Conservation (phyloP, 1,140 invertebrate species). For the Neuroterus valhalla region DNA sequence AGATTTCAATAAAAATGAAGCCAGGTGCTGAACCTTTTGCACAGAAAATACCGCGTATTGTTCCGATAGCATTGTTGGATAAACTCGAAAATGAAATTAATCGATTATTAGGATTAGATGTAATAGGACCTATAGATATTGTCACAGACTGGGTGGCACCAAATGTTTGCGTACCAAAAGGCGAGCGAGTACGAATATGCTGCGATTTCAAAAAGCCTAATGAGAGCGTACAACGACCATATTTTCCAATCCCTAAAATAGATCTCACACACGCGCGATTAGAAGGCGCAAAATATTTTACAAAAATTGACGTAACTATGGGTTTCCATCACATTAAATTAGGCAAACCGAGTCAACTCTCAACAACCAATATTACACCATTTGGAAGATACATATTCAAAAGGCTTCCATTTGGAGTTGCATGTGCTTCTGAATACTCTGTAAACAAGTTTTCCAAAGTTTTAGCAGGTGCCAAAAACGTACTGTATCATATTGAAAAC, state of each 20-base stretch:
- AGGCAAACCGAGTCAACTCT: conserved; percentile 49
- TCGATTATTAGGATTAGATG: conserved; percentile 5
- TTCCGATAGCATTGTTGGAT: too few relatives aligned
- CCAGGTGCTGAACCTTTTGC: conserved; percentile 44
- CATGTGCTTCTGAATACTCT: conserved; percentile 54
- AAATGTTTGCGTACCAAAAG: conserved; percentile 33
- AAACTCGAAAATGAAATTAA: conserved; percentile 55
- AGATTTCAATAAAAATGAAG: conserved; percentile 22
- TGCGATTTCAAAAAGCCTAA: conserved; percentile 41
- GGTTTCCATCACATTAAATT: conserved; percentile 42
- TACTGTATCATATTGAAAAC: conserved; percentile 59
- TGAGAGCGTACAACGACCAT: conserved; percentile 29
- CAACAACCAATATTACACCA: conserved; percentile 65
- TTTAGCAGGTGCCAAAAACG: conserved; percentile 47
- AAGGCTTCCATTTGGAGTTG: conserved; percentile 55
- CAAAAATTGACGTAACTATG: conserved; percentile 48
- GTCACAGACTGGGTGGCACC: conserved; percentile 33
- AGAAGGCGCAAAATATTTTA: conserved; percentile 54
- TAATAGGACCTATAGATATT: conserved; percentile 31
- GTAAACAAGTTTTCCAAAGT: conserved; percentile 46
- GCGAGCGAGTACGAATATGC: conserved; percentile 36
- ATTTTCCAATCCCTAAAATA: conserved; percentile 38
- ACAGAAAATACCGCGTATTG: conserved; percentile 28
- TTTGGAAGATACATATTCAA: conserved; percentile 55
- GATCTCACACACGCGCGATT: conserved; percentile 43